A percentile compares a stretch with the other conserved stretches of the same genome.
These are phyloP conservation scores for Chrysotoxum bicinctum DNA, from an alignment of 2,888 invertebrate species.

Conservation along the genomic window DNA sequence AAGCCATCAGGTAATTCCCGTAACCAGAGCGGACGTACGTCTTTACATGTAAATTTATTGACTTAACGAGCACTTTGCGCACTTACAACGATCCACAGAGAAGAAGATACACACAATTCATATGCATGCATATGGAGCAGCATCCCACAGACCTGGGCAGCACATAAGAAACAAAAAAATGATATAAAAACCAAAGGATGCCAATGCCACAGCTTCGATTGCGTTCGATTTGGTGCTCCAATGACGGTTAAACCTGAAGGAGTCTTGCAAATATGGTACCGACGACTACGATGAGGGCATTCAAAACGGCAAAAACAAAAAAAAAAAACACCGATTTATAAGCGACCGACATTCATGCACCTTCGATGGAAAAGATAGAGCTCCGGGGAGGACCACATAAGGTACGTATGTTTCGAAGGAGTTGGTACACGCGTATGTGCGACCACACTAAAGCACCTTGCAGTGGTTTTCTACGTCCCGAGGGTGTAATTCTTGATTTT, in stretches of 20 bases:
- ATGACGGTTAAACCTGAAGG: conserved; percentile 56
- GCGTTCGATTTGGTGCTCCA: conserved; percentile 62
- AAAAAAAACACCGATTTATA: conserved; percentile 23
- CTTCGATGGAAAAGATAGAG: conserved; percentile 48
- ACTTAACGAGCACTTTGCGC: conserved; percentile 75
- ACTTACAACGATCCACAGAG: conserved; percentile 63
- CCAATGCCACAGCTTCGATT: conserved; percentile 64
- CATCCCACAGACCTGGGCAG: not conserved
- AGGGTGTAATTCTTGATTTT: conserved; percentile 28
- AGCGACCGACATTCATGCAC: conserved; percentile 41
- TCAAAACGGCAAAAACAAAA: not conserved
- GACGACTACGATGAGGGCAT: conserved; percentile 4
- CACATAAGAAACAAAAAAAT: not conserved
- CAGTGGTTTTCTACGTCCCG: conserved; percentile 37
- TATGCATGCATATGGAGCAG: conserved; percentile 5
- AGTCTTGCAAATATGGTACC: conserved; percentile 63
- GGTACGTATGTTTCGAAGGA: conserved; percentile 33
- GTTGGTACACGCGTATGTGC: conserved; percentile 42
- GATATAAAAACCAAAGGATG: conserved; percentile 38
- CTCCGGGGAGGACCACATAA: conserved; percentile 27
- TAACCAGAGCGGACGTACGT: conserved; percentile 75
- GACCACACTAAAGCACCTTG: conserved; percentile 60
- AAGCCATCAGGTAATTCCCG: conserved; percentile 76
- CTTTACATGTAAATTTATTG: conserved; percentile 76
- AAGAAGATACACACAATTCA: conserved; percentile 41